These are phyloP conservation scores for Pseudolycoriella hygida DNA, from an alignment of 2,888 invertebrate species.

Conservation along the genomic window DNA sequence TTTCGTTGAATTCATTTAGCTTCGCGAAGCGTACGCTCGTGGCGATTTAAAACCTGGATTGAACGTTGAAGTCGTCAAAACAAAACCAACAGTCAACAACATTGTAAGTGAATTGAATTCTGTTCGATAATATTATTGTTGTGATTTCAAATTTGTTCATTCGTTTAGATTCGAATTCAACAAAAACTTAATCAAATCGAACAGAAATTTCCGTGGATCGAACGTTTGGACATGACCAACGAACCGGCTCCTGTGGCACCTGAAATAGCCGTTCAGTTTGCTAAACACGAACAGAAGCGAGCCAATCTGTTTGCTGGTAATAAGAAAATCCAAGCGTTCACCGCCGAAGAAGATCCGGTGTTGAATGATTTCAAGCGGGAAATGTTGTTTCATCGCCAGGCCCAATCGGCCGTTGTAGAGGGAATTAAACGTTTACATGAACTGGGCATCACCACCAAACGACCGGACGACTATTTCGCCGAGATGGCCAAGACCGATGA, in stretches of 20 bases:
- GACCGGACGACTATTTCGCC: slow-evolving; percentile 94
- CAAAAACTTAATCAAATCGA: slow-evolving; percentile 53
- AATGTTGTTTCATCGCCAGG: slow-evolving; percentile 71
- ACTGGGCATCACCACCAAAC: slow-evolving; percentile 55
- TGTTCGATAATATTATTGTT: background rate
- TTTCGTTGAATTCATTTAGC: slow-evolving; percentile 31
- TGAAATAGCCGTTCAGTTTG: slow-evolving; percentile 59
- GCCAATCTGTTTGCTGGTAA: slow-evolving; percentile 46
- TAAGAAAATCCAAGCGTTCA: slow-evolving; percentile 44
- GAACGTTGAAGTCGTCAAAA: slow-evolving; percentile 41
- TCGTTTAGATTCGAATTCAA: slow-evolving; percentile 39
- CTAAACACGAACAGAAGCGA: slow-evolving; percentile 55
- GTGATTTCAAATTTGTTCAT: slow-evolving; percentile 6
- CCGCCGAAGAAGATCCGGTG: slow-evolving; percentile 55
- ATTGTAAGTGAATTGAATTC: slow-evolving; percentile 35
- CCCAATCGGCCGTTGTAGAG: slow-evolving; percentile 69
- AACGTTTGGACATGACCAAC: slow-evolving; percentile 64
- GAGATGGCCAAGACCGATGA: slow-evolving; percentile 96
- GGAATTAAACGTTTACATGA: slow-evolving; percentile 62
- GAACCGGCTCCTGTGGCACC: slow-evolving; percentile 67
- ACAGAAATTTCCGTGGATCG: slow-evolving; percentile 65
- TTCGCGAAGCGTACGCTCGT: slow-evolving; percentile 77
- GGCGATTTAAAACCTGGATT: slow-evolving; percentile 76
- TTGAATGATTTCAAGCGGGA: slow-evolving; percentile 86
- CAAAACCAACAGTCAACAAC: slow-evolving; percentile 47